Evolutionary conservation across 2,113 vertebrate genomes (phyloP).

Genomic region (Phyllostomus hastatus): DNA sequence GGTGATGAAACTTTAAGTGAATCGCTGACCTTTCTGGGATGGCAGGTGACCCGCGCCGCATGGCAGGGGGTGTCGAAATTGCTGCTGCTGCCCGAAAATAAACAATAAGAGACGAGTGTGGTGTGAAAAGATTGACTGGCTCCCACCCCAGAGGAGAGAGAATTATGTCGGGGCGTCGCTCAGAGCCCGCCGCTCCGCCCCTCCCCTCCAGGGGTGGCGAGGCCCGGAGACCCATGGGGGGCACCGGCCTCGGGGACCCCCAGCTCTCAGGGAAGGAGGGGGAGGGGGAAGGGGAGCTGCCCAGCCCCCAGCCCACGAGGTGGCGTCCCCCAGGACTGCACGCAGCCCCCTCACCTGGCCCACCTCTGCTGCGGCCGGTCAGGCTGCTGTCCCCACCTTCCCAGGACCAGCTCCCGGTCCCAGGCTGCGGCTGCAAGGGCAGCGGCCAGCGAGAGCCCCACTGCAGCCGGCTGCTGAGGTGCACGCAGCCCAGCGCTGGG

Average conservation of each 20-base stretch:
- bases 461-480: neutral
- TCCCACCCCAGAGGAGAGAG: slow-evolving; percentile 83
- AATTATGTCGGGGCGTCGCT: slow-evolving; percentile 87
- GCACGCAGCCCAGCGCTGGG: neutral
- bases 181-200: slow-evolving; percentile 83
- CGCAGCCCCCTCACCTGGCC: neutral
- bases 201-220: accelerated
- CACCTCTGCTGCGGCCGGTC: too few relatives aligned
- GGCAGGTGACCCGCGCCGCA: slow-evolving; percentile 90
- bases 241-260: accelerated
- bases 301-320: neutral
- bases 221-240: neutral
- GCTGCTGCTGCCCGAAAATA: slow-evolving; percentile 90
- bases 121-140: slow-evolving; percentile 89
- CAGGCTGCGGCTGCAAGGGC: neutral
- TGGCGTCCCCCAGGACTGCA: neutral
- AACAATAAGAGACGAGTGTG: slow-evolving; percentile 92
- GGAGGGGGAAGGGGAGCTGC: accelerated
- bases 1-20: slow-evolving; percentile 91
- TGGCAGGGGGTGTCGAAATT: slow-evolving; percentile 89
- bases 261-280: neutral
- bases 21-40: slow-evolving; percentile 90
- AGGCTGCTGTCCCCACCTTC: too few relatives aligned
- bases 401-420: accelerated
- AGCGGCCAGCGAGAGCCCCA: neutral